These are phyloP conservation scores for Nyctibius grandis DNA, from an alignment of 2,797 vertebrate species.

Conservation along the genomic window DNA sequence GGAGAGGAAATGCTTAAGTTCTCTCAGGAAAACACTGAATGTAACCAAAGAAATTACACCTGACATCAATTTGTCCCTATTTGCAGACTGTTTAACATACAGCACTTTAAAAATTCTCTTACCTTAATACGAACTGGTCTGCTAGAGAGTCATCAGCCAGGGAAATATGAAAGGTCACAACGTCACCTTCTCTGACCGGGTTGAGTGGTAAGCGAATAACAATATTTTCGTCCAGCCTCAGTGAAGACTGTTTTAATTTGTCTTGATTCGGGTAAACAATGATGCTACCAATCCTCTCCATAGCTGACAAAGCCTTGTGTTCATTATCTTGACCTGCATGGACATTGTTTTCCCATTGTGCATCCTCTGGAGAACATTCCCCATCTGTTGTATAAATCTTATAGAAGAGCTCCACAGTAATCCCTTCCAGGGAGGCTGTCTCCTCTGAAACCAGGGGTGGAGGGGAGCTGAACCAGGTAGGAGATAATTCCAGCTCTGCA, in stretches of 20 bases:
- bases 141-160: conserved; percentile 78
- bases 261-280: conserved; percentile 80
- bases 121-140: conserved; percentile 93
- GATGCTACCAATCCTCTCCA: conserved; percentile 86
- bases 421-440: conserved; percentile 69
- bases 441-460: conserved; percentile 73
- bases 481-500: conserved; percentile 87
- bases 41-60: not conserved
- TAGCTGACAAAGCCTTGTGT: conserved; percentile 62
- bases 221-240: conserved; percentile 86
- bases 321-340: conserved; percentile 69
- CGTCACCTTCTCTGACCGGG: conserved; percentile 87
- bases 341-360: conserved; percentile 77
- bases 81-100: not conserved
- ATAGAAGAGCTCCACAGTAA: conserved; percentile 89
- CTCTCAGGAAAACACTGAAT: not conserved
- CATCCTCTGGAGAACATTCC: conserved; percentile 83
- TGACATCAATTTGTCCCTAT: not conserved
- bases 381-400: conserved; percentile 79
- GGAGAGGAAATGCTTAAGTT: not conserved
- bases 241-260: conserved; percentile 73
- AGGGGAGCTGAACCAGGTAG: conserved; percentile 86
- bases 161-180: conserved; percentile 85
- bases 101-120: conserved; percentile 16
- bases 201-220: conserved; percentile 83